Conservation (phyloP, 2,113 vertebrate species). For the Centropristis striata region DNA sequence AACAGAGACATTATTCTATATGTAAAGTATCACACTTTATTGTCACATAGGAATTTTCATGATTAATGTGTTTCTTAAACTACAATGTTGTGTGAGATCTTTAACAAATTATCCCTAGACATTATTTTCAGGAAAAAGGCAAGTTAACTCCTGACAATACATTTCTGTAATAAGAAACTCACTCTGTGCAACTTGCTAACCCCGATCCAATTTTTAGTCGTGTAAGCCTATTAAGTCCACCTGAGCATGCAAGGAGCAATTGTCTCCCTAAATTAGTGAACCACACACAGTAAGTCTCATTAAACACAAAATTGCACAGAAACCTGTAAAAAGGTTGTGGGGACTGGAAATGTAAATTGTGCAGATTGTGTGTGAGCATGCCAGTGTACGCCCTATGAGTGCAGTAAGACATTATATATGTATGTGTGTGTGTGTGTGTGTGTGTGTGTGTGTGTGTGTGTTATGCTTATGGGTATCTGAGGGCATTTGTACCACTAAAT, state of each 20-base stretch:
- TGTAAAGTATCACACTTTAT: neutral
- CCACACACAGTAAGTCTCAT: slow-evolving; percentile 73
- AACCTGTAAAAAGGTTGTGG: slow-evolving; percentile 56
- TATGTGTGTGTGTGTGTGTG: neutral
- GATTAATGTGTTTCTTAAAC: neutral
- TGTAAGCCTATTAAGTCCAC: slow-evolving; percentile 72
- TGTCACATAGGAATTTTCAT: slow-evolving; percentile 3
- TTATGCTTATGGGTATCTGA: slow-evolving; percentile 44
- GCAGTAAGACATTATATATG: slow-evolving; percentile 14
- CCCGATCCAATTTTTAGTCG: slow-evolving; percentile 58
- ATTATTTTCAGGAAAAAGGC: slow-evolving; percentile 22
- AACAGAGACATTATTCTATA: neutral
- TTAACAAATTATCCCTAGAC: slow-evolving; percentile 18
- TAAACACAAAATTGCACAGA: slow-evolving; percentile 76
- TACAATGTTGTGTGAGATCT: neutral
- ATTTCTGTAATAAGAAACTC: slow-evolving; percentile 63
- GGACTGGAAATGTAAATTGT: slow-evolving; percentile 41
- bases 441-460: slow-evolving; percentile 19
- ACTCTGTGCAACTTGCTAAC: slow-evolving; percentile 59
- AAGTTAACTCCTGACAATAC: slow-evolving; percentile 35
- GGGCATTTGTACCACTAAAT: slow-evolving; percentile 68
- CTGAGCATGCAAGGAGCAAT: slow-evolving; percentile 72
- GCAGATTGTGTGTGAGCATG: slow-evolving; percentile 28
- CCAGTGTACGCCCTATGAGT: neutral
- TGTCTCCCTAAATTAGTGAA: slow-evolving; percentile 77